Base-by-base conservation (phyloP, 2,113 vertebrate genomes). In the Mus spicilegus region DNA sequence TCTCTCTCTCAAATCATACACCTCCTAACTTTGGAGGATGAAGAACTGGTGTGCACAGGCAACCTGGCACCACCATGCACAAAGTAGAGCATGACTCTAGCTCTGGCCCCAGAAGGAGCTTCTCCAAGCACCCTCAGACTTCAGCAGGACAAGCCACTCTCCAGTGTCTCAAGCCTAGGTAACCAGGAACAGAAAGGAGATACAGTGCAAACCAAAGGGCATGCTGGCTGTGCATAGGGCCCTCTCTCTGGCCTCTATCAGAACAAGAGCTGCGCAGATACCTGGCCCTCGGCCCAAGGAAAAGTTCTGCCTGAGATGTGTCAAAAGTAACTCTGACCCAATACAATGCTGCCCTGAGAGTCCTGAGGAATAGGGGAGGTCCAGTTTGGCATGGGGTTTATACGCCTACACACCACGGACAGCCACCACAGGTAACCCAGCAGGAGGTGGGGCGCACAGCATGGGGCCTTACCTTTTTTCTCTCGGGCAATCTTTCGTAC, bases 401-500 rank as follows among this genome's bases (percentile, higher is more conserved):
- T 14, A 6, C 24, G 5, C 65, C 73, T 19, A 16, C 3, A 77
- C 17, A 4, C 1, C 33, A 22, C 10, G 28, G 12, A 13, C 0
- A 4, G 42, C 70, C 67, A 39, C 39, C 12, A 26, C 36, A 39
- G 63, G 49, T 54, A 26, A 39, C 14, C n/a, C 58, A 67, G 75
- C 30, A 63, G 42, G 30, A 24, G 26, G 5, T 20, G 33, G 13
- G 65, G 14, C 19, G 39, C 69, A 42, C 63, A 70, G 46, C 19
- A 51, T 33, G 63, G 69, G 75, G 67, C 58, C 96, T 98, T 73
- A 99, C 99, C 99, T 98, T 99, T 99, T 96, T 99, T 98, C 95
- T 99, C 99, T 26, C 99, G 98, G 97, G 99, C 99, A 7, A 99
- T 99, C 96, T 98, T 99, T 10, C 99, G 98, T 63, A 99, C 99